Evolutionary conservation across 2,797 vertebrate genomes (phyloP).

Genomic region (Pipistrellus pipistrellus): DNA sequence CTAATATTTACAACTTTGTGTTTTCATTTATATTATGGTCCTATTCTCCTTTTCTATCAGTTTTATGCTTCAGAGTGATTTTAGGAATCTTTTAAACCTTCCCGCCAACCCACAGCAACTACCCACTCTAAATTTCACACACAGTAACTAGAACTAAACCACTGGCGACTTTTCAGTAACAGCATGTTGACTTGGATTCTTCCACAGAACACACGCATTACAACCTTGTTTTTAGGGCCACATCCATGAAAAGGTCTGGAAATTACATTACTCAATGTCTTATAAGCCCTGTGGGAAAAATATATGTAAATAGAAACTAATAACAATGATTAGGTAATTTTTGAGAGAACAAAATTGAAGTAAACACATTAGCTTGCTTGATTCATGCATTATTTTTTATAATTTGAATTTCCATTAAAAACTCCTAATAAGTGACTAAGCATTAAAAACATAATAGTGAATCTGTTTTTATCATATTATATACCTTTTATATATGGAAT

Average conservation of each 20-base stretch:
- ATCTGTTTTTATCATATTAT: conserved; percentile 4
- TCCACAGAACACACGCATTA: neutral
- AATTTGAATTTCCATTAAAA: conserved; percentile 64
- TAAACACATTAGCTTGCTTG: conserved; percentile 46
- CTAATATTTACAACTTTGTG: neutral
- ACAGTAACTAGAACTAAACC: neutral
- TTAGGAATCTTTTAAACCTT: neutral
- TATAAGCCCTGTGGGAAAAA: conserved; percentile 1
- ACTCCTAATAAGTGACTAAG: conserved; percentile 55
- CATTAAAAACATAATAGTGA: conserved; percentile 58
- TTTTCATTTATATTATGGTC: neutral
- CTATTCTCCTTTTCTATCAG: neutral
- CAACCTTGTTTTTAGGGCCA: neutral
- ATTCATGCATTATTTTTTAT: conserved; percentile 56
- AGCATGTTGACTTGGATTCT: neutral
- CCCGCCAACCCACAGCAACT: neutral
- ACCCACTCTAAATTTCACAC: neutral
- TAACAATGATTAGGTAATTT: conserved; percentile 43
- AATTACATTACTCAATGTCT: neutral
- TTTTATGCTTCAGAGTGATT: neutral
- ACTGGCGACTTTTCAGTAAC: neutral
- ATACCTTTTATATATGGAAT: conserved; percentile 19
- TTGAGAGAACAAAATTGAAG: conserved; percentile 46
- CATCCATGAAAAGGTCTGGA: neutral
- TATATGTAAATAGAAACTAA: conserved; percentile 47